A percentile compares a stretch with the other conserved stretches of the same genome.
Evolutionary conservation across 2,888 invertebrate species (phyloP).

Genomic region (Chouioia cunea): DNA sequence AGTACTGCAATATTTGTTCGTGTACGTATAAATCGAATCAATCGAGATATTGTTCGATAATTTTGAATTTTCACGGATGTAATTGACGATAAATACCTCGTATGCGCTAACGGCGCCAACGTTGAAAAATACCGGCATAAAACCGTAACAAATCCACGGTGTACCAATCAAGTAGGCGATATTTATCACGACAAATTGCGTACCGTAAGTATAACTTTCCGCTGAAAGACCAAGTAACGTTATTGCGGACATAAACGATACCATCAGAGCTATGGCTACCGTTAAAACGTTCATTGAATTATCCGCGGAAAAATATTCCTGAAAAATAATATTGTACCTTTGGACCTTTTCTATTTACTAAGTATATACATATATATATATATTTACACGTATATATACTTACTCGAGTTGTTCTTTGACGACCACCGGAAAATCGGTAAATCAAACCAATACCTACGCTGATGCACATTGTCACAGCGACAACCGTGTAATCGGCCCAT

Average conservation of each 20-base stretch:
- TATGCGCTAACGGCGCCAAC: constrained; percentile 71
- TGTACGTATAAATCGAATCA: no score
- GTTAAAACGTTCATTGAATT: constrained; percentile 70
- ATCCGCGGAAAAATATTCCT: constrained; percentile 73
- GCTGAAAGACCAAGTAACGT: constrained; percentile 73
- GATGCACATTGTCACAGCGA: constrained; percentile 77
- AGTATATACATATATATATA: no score
- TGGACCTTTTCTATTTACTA: no score
- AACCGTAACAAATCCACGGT: constrained; percentile 70
- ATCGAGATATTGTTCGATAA: no score
- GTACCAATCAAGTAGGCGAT: constrained; percentile 72
- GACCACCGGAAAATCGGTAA: constrained; percentile 87
- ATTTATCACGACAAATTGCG: constrained; percentile 72
- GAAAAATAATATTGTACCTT: no score
- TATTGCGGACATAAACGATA: constrained; percentile 75
- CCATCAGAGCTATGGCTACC: constrained; percentile 73
- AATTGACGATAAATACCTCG: constrained; percentile 68
- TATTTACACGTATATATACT: constrained; percentile 19
- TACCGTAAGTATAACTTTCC: constrained; percentile 72
- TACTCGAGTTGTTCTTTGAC: constrained; percentile 86
- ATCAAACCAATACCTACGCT: constrained; percentile 86
- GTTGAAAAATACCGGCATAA: constrained; percentile 71
- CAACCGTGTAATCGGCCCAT: constrained; percentile 82
- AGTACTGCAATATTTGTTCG: constrained; percentile 83
- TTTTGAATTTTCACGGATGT: no score